phyloP scores from a whole-genome alignment of 2,797 vertebrate genomes.

The Cyclopterus lumpus region DNA sequence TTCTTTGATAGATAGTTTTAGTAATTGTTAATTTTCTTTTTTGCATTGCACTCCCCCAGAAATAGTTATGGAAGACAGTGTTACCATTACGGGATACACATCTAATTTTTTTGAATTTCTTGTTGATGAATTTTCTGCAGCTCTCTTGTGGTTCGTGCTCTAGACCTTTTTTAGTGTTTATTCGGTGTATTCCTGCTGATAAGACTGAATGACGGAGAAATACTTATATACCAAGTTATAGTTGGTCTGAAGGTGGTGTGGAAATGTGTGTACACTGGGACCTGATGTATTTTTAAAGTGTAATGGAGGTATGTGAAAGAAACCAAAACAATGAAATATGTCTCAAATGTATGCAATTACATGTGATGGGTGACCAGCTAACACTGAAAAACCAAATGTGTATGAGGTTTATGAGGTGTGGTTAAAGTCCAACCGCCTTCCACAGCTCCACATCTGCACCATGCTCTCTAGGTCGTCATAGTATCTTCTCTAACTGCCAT shows the following conservation, averaged over 20 bases:
- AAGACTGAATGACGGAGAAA: neutral
- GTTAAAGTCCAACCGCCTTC: neutral
- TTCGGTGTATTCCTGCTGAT: neutral
- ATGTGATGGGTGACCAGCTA: neutral
- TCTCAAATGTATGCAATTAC: neutral
- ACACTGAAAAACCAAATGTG: neutral
- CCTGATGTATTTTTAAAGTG: neutral
- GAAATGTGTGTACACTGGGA: neutral
- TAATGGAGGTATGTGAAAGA: conserved; percentile 7
- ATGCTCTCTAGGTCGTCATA: no score
- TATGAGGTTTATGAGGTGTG: neutral
- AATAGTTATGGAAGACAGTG: neutral
- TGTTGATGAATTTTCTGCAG: neutral
- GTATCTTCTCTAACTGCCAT: neutral
- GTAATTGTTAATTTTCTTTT: neutral
- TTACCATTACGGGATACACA: neutral
- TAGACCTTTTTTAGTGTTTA: neutral
- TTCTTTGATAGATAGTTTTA: neutral
- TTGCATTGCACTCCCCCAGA: neutral
- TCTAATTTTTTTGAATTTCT: neutral
- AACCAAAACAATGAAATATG: neutral
- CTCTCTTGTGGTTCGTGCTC: neutral
- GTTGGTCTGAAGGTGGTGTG: neutral
- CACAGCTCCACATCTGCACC: neutral
- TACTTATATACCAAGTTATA: neutral